These are phyloP conservation scores for Megaceryle alcyon DNA, from an alignment of 2,797 vertebrate species.

Conservation along the genomic window DNA sequence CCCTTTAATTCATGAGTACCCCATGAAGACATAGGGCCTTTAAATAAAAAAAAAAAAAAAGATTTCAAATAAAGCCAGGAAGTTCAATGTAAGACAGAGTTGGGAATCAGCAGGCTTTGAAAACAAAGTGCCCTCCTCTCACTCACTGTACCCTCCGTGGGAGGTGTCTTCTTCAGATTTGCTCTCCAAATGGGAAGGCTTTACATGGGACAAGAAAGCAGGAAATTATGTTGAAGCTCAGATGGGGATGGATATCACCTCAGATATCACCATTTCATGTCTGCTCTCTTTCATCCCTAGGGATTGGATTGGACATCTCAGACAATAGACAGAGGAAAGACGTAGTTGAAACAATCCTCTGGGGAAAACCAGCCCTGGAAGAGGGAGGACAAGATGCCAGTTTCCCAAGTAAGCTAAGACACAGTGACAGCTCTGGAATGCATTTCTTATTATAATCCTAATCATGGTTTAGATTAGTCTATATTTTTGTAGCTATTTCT, in stretches of 20 bases:
- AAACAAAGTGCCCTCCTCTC: background rate
- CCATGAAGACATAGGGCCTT: background rate
- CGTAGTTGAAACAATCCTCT: background rate
- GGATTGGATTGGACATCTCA: background rate
- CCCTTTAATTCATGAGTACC: background rate
- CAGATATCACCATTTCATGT: background rate
- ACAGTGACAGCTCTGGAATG: conserved; percentile 27
- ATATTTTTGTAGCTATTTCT: conserved; percentile 44
- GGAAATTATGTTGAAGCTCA: background rate
- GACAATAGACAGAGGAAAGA: background rate
- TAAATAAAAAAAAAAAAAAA: background rate
- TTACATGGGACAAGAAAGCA: background rate
- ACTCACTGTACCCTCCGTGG: background rate
- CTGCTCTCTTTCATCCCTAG: rapidly evolving
- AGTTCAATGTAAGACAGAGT: background rate
- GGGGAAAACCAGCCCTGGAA: background rate
- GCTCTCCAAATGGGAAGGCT: background rate
- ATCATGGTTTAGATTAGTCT: background rate
- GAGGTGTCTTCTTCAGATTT: background rate
- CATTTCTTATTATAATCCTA: background rate
- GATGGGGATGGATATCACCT: background rate
- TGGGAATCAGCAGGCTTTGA: background rate
- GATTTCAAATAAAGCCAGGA: background rate
- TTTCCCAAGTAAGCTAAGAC: conserved; percentile 23
- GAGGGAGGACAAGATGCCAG: background rate